Conservation (phyloP, 2,888 invertebrate genomes). For the Pseudococcus jackbeardsleyi region DNA sequence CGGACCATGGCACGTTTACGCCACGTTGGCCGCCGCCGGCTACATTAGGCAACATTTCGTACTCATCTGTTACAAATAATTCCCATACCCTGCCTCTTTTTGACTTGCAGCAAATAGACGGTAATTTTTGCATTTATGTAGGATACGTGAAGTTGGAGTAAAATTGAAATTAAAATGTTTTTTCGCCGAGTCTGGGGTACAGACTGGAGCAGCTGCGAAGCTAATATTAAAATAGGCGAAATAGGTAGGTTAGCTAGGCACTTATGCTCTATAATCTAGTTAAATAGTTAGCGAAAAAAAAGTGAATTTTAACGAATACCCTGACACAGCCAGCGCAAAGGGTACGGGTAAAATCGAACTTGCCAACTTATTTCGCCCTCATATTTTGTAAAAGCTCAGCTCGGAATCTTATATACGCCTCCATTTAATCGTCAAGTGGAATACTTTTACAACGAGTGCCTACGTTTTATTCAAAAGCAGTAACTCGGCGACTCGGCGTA, state of each 20-base stretch:
- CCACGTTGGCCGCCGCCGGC: neutral
- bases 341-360: neutral
- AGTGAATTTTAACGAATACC: conserved; percentile 9
- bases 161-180: neutral
- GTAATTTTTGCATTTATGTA: neutral
- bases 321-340: neutral
- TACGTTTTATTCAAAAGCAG: conserved; percentile 24
- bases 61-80: neutral
- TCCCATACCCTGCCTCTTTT: neutral
- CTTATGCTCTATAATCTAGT: neutral
- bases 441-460: conserved; percentile 24
- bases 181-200: neutral
- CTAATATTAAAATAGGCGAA: neutral
- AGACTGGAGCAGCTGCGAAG: too few relatives aligned
- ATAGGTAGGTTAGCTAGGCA: neutral
- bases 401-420: conserved; percentile 13
- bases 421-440: conserved; percentile 19
- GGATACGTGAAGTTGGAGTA: neutral
- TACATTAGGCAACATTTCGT: conserved; percentile 3
- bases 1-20: neutral
- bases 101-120: neutral
- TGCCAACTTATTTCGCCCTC: conserved; percentile 6
- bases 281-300: neutral
- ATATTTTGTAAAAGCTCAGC: neutral
- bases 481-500: conserved; percentile 19